Evolutionary conservation across 1,140 invertebrate genomes (phyloP).

Genomic region (Varroa destructor): DNA sequence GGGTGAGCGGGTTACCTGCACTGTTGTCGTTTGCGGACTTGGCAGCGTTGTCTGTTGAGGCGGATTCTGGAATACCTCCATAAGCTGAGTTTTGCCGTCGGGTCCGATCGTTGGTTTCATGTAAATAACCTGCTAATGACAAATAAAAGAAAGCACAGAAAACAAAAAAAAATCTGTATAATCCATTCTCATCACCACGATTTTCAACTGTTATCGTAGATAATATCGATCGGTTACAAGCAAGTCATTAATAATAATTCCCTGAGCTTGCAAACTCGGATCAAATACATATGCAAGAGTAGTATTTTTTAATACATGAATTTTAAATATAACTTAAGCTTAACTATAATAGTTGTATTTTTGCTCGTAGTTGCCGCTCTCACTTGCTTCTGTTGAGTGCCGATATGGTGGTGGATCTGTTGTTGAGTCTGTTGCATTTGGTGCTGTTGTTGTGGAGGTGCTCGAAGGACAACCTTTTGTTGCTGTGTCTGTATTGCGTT

Average conservation of each 20-base stretch:
- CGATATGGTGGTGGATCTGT: too few species aligned
- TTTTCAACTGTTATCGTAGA: too few species aligned
- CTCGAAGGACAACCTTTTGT: constrained; percentile 17
- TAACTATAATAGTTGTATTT: too few species aligned
- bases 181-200: not conserved
- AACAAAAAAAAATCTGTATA: not conserved
- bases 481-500: not conserved
- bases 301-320: too few species aligned
- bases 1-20: not conserved
- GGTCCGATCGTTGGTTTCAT: constrained; percentile 19
- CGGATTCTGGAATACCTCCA: constrained; percentile 22
- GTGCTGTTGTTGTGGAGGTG: not conserved
- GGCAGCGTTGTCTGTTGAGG: not conserved
- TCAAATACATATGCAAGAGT: too few species aligned
- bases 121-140: constrained; percentile 3
- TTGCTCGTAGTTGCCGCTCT: too few species aligned
- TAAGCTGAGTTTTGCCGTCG: constrained; percentile 21
- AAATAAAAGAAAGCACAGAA: not conserved
- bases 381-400: too few species aligned
- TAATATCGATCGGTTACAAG: too few species aligned
- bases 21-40: not conserved
- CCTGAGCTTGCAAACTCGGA: too few species aligned
- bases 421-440: too few species aligned
- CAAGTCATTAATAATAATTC: too few species aligned
- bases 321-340: too few species aligned